Percentiles rank a stretch among this genome's conserved stretches.
Evolutionary conservation across 2,797 vertebrate species (phyloP).

Genomic region (Phrynocephalus guinanensis): DNA sequence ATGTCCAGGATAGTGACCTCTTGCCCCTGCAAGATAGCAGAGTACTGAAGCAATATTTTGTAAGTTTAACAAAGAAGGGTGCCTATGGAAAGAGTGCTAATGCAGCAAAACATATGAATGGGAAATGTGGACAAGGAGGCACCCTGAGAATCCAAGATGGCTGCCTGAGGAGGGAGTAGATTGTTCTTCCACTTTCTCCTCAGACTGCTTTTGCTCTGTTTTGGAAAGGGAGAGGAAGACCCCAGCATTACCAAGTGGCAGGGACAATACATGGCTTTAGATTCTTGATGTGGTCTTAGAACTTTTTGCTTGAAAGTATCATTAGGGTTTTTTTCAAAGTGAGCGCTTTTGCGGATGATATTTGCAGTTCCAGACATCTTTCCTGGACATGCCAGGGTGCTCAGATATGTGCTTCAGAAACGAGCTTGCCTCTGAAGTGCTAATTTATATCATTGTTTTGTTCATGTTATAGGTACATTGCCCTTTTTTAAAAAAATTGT

Average conservation of each 20-base stretch:
- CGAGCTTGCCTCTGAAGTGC: not conserved
- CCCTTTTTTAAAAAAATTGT: not conserved
- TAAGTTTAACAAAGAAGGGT: not conserved
- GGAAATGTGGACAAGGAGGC: not conserved
- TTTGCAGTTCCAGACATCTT: not conserved
- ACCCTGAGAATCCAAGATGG: too few relatives aligned
- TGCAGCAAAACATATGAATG: not conserved
- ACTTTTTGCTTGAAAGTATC: not conserved
- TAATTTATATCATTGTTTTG: not conserved
- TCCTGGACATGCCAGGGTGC: not conserved
- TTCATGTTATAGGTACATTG: not conserved
- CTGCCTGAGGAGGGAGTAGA: too few relatives aligned
- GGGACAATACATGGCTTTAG: too few relatives aligned
- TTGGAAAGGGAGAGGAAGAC: too few relatives aligned
- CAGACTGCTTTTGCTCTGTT: too few relatives aligned
- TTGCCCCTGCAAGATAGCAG: not conserved
- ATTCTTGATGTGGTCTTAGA: not conserved
- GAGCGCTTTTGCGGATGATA: not conserved
- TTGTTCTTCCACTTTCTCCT: too few relatives aligned
- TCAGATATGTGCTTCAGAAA: not conserved
- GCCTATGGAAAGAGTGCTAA: not conserved
- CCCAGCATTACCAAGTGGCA: too few relatives aligned
- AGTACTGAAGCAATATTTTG: not conserved
- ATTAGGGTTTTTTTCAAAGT: not conserved
- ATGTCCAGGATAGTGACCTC: too few relatives aligned